phyloP scores from a whole-genome alignment of 2,113 vertebrate species.

The Pteropus alecto region DNA sequence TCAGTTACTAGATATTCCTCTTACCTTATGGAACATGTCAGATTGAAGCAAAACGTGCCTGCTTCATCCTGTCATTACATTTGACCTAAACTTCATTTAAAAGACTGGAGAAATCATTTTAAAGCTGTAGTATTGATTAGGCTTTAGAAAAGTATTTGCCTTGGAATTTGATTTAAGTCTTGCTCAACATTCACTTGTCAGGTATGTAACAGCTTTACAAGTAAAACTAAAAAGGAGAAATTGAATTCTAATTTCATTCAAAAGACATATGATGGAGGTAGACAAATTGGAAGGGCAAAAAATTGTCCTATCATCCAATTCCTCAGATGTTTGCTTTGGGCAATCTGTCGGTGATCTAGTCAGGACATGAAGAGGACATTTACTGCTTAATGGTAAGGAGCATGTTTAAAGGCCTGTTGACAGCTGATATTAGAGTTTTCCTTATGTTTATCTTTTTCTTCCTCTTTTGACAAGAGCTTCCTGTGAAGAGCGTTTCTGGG shows the following conservation, averaged over 20 bases:
- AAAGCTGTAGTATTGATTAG: constrained; percentile 77
- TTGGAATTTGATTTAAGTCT: constrained; percentile 72
- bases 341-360: constrained; percentile 7
- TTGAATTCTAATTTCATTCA: constrained; percentile 69
- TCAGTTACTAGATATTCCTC: constrained; percentile 75
- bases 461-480: neutral
- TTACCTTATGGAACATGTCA: constrained; percentile 72
- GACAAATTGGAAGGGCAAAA: constrained; percentile 55
- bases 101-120: constrained; percentile 75
- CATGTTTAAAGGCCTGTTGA: constrained; percentile 48
- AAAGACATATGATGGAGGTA: constrained; percentile 12
- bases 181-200: constrained; percentile 28
- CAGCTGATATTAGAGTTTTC: constrained; percentile 12
- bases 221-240: constrained; percentile 56
- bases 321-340: neutral
- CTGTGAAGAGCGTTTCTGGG: neutral
- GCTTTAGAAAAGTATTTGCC: constrained; percentile 63
- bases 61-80: constrained; percentile 75
- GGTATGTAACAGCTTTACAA: constrained; percentile 46
- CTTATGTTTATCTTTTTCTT: constrained; percentile 11
- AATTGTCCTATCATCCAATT: neutral
- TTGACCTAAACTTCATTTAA: constrained; percentile 80
- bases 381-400: constrained; percentile 53
- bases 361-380: constrained; percentile 10
- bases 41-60: constrained; percentile 73